These are phyloP conservation scores for Sciurus vulgaris DNA, from an alignment of 2,797 vertebrate species.

Conservation along the genomic window DNA sequence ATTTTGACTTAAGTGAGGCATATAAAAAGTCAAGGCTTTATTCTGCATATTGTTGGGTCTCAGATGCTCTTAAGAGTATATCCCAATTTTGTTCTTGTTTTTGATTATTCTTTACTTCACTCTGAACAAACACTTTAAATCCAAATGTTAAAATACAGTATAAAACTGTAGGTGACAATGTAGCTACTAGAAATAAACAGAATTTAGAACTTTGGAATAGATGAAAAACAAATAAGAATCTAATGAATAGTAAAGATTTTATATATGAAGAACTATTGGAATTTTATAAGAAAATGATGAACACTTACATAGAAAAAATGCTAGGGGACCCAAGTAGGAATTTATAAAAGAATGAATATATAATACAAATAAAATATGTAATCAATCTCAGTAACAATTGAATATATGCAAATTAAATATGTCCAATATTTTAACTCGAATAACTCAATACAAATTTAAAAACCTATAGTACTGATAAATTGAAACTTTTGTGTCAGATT, in stretches of 20 bases:
- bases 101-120: slow-evolving; percentile 52
- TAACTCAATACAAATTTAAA: not conserved
- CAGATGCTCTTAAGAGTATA: not conserved
- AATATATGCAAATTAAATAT: not conserved
- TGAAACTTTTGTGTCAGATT: not conserved
- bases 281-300: not conserved
- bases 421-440: not conserved
- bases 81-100: not conserved
- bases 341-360: not conserved
- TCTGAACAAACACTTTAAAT: slow-evolving; percentile 2
- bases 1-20: slow-evolving; percentile 37
- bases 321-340: not conserved
- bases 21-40: not conserved
- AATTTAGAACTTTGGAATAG: not conserved
- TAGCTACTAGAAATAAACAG: not conserved
- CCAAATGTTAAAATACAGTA: slow-evolving; percentile 19
- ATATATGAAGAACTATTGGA: not conserved
- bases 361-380: not conserved
- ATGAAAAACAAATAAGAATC: slow-evolving; percentile 12
- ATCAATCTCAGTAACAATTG: not conserved
- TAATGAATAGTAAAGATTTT: not conserved
- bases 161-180: not conserved
- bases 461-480: not conserved
- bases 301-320: not conserved
- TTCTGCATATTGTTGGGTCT: not conserved